These are phyloP conservation scores for Hypomecis punctinalis DNA, from an alignment of 2,888 invertebrate genomes.

Conservation along the genomic window DNA sequence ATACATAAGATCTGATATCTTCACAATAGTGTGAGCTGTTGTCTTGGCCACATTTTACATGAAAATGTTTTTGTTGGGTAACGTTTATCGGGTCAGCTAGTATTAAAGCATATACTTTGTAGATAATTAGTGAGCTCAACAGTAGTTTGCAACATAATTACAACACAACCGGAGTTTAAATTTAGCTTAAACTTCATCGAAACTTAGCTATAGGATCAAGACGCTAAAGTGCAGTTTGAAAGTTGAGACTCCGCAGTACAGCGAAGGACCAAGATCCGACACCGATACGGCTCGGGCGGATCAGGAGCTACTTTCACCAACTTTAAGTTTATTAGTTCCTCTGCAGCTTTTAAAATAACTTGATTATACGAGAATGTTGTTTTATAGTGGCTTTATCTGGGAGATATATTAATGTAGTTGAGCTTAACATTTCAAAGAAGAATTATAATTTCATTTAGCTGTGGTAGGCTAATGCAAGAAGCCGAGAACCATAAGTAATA, in stretches of 20 bases:
- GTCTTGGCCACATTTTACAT: too few species aligned
- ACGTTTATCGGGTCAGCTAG: too few species aligned
- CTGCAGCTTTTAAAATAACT: constrained; percentile 1
- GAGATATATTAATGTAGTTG: background rate
- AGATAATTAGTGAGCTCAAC: too few species aligned
- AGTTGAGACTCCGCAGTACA: constrained; percentile 2
- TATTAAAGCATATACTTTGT: too few species aligned
- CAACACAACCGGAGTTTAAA: background rate
- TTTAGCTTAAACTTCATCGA: constrained; percentile 3
- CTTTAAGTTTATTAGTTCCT: constrained; percentile 13
- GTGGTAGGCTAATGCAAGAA: too few species aligned
- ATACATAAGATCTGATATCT: too few species aligned
- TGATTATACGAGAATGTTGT: background rate
- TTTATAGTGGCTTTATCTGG: background rate
- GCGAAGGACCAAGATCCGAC: constrained; percentile 12
- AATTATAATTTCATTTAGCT: too few species aligned
- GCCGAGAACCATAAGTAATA: too few species aligned
- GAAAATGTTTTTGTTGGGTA: too few species aligned
- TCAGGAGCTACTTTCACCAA: background rate
- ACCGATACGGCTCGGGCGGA: constrained; percentile 16
- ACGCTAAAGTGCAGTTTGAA: constrained; percentile 18
- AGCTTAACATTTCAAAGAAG: too few species aligned
- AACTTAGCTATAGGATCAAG: constrained; percentile 19
- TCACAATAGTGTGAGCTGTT: too few species aligned
- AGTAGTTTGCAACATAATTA: too few species aligned